Conservation (phyloP, 2,888 invertebrate genomes). For the Apoda limacodes region DNA sequence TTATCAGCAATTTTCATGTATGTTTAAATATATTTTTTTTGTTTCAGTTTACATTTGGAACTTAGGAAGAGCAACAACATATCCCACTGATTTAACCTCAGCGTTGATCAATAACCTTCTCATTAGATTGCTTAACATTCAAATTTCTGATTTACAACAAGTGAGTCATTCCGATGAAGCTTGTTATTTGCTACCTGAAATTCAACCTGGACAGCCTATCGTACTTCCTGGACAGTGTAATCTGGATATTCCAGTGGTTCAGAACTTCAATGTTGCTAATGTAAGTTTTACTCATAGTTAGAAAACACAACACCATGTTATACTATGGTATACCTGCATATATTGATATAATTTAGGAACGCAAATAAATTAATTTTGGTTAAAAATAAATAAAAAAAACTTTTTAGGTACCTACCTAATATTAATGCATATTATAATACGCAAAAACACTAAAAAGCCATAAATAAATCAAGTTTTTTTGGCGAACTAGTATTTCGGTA, state of each 20-base stretch:
- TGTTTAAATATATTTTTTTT: constrained; percentile 4
- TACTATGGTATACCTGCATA: too few relatives aligned
- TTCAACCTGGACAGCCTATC: constrained; percentile 33
- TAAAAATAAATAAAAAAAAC: too few relatives aligned
- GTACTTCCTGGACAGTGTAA: constrained; percentile 44
- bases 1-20: not conserved
- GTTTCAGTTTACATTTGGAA: constrained; percentile 47
- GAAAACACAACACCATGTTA: constrained; percentile 2
- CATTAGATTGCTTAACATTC: constrained; percentile 23
- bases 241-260: constrained; percentile 28
- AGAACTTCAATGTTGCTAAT: constrained; percentile 29
- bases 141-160: constrained; percentile 20
- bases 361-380: too few relatives aligned
- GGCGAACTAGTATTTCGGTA: too few relatives aligned
- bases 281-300: constrained; percentile 31
- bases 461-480: too few relatives aligned
- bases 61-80: constrained; percentile 24
- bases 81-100: constrained; percentile 22
- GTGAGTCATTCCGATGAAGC: constrained; percentile 31
- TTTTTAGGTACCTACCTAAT: too few relatives aligned
- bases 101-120: constrained; percentile 28
- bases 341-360: too few relatives aligned
- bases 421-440: too few relatives aligned
- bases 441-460: too few relatives aligned
- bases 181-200: constrained; percentile 36